Base-by-base conservation (phyloP, 1,140 invertebrate genomes). In the Drosophila arizonae region DNA sequence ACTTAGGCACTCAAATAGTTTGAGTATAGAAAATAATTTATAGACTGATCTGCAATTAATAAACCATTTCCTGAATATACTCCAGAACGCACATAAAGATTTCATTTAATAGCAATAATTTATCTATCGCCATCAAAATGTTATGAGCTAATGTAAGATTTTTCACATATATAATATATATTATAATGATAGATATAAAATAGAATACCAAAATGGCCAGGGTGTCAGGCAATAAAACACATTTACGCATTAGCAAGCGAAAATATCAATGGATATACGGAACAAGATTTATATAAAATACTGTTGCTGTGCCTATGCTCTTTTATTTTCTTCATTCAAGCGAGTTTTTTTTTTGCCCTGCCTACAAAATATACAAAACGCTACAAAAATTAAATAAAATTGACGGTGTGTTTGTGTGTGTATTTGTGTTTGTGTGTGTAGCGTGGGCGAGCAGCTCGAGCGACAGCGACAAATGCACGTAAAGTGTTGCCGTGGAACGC, bases 301-400 rank as follows among this genome's bases (percentile, higher is more conserved):
- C 33, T 68, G 26, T 24, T 61, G 43, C 26, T 61, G 70, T 68
- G 33, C 48, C 62, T 61, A 70, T 73, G 72, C 55, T 63, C 72
- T 54, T 21, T 51, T 68, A 41, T 71, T 78, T 72, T 76, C 61
- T 86, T 81, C 81, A 71, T 73, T 87, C 76, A 75, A 69, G 55
- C 74, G 52, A 64, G 69, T 24, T 24, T 24, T 21, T 21, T 86
- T 66, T 71, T 85, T 73, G 8, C 28, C 21, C 28, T 70, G 48
- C 60, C 52, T 55, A 74, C 43, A 69, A 88, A 82, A 86, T 5
- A 74, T 65, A 76, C 33, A 76, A 73, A 81, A 71, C 60, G 58
- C 79, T 68, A 62, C 72, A 60, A 82, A 87, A 87, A 87, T 87
- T 88, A 88, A 87, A 74, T 88, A 60, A 84, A 88, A 84, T 87